A percentile compares a stretch with the other conserved stretches of the same genome.
phyloP scores from a whole-genome alignment of 1,140 invertebrate species.

The Sycophila sp. region DNA sequence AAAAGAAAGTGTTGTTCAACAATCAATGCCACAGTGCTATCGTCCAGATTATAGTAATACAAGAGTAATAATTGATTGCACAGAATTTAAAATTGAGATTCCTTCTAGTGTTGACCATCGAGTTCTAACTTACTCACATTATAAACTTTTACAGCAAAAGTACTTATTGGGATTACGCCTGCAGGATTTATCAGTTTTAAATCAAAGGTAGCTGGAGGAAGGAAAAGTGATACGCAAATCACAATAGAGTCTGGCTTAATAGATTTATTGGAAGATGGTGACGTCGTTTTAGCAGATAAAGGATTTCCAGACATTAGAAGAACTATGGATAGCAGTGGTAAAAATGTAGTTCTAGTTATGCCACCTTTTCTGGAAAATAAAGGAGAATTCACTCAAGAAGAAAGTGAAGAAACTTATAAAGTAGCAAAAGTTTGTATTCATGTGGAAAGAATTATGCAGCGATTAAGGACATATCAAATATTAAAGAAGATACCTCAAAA shows the following conservation, averaged over 20 bases:
- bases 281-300: constrained; percentile 60
- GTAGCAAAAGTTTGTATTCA: constrained; percentile 53
- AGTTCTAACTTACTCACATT: constrained; percentile 7
- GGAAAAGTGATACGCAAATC: constrained; percentile 30
- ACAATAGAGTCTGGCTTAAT: constrained; percentile 46
- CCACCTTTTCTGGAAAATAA: constrained; percentile 48
- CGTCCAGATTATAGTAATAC: constrained; percentile 2
- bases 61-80: constrained; percentile 16
- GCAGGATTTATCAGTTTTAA: constrained; percentile 49
- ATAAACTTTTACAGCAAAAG: constrained; percentile 32
- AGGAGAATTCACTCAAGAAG: constrained; percentile 42
- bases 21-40: not conserved
- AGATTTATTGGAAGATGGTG: constrained; percentile 55
- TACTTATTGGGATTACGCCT: constrained; percentile 34
- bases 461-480: constrained; percentile 49
- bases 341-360: constrained; percentile 45
- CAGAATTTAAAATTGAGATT: constrained; percentile 10
- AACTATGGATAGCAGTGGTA: constrained; percentile 31
- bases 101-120: constrained; percentile 24
- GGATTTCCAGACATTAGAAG: constrained; percentile 55
- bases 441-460: constrained; percentile 52
- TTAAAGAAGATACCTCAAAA: constrained; percentile 43
- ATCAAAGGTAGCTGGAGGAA: constrained; percentile 55
- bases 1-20: constrained; percentile 23
- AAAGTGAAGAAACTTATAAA: constrained; percentile 49